These are phyloP conservation scores for Poecile montanus DNA, from an alignment of 2,797 vertebrate species.

Conservation along the genomic window DNA sequence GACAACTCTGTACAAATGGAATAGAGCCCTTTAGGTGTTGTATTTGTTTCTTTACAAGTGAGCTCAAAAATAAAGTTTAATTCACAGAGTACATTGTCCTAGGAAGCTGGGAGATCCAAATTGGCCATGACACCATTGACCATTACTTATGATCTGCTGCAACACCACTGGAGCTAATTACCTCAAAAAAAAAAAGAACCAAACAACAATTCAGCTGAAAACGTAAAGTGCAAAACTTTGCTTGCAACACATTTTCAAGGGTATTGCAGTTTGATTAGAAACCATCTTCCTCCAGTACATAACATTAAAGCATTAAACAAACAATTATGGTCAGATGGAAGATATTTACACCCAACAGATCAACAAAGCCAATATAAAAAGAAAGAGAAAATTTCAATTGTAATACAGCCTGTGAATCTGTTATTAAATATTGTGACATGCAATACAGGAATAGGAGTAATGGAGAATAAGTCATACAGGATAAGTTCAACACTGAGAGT, in stretches of 20 bases:
- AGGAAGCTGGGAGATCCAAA: not conserved
- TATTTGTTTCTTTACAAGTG: not conserved
- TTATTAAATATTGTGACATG: not conserved
- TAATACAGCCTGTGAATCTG: not conserved
- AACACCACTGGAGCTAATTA: not conserved
- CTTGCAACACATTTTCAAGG: not conserved
- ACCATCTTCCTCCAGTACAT: not conserved
- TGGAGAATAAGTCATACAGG: rapidly evolving
- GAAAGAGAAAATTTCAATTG: not conserved
- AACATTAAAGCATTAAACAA: not conserved
- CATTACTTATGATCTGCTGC: not conserved
- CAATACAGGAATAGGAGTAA: not conserved
- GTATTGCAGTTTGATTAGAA: not conserved
- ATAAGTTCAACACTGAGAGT: not conserved
- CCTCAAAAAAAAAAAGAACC: not conserved
- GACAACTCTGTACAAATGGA: not conserved
- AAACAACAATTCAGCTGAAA: not conserved
- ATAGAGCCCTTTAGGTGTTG: not conserved
- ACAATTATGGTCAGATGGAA: not conserved
- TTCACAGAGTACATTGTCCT: not conserved
- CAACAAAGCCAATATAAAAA: not conserved
- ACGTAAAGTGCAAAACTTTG: not conserved
- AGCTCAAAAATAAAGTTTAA: not conserved
- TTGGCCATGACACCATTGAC: not conserved
- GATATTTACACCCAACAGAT: not conserved